Base-by-base conservation (phyloP, 1,140 invertebrate species). In the Limonius californicus region DNA sequence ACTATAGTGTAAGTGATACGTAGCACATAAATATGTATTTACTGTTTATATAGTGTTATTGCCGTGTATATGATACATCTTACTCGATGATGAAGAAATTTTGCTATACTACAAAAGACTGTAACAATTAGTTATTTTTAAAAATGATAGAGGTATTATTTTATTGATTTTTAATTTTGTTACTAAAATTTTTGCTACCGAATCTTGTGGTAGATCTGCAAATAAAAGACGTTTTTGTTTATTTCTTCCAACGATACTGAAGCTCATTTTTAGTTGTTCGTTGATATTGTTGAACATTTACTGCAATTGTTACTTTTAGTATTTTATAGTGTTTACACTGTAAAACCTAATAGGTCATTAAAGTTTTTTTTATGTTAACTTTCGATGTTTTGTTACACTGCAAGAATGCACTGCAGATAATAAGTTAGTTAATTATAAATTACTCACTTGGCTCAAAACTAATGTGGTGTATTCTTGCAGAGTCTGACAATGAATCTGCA, bases 401-500 rank as follows among this genome's bases (percentile, higher is more conserved):
- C 71, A 71, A 73, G 68, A 74, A 73, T 71, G 70, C 68, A 71
- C 69, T 69, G 69, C 69, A 54, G 54, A 12, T n/a, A 9, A 42
- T 30, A 53, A 50, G 42, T 60, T 59, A 30, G 21, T 63, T 32
- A 12, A 3, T 54, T 11, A 2, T n/a, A n/a, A n/a, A n/a, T n/a
- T n/a, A n/a, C n/a, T n/a, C n/a, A n/a, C n/a, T n/a, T n/a, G n/a
- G n/a, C 71, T 65, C 71, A 71, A 62, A 62, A 57, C 61, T 62
- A 62, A 58, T 57, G 60, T 68, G 74, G 76, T 85, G 80, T 85
- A 79, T 86, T 84, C 80, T 87, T 86, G 79, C 85, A 88, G 86
- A 88, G 73, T 87, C 86, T 64, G 85, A 87, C 79, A 85, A 81
- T 75, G 85, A 87, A 79, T 85, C 84, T 68, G 79, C 79, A 62